phyloP scores from a whole-genome alignment of 1,140 invertebrate genomes.

The Pectinophora gossypiella region DNA sequence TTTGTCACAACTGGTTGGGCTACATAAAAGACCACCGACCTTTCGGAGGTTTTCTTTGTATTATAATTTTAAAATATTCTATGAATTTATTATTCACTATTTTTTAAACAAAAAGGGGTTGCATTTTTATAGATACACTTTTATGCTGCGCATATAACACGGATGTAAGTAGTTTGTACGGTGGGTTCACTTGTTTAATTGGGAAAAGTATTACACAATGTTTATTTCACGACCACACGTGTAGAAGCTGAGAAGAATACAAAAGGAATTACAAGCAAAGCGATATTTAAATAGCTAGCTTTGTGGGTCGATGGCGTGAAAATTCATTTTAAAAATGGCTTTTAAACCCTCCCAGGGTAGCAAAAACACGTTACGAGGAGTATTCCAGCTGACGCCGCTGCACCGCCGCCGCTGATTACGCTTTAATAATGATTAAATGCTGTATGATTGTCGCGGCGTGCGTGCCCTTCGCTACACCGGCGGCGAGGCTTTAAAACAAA shows the following conservation, averaged over 20 bases:
- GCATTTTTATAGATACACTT: too few species aligned
- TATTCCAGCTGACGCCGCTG: slow-evolving; percentile 56
- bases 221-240: too few species aligned
- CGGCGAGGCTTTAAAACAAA: slow-evolving; percentile 11
- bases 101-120: neutral
- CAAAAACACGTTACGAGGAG: slow-evolving; percentile 37
- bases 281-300: neutral
- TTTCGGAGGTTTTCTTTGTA: slow-evolving; percentile 49
- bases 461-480: slow-evolving; percentile 21
- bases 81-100: slow-evolving; percentile 13
- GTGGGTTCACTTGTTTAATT: too few species aligned
- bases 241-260: too few species aligned
- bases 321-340: slow-evolving; percentile 20
- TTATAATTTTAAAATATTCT: slow-evolving; percentile 48
- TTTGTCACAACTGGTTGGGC: slow-evolving; percentile 65
- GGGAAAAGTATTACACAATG: too few species aligned
- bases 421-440: slow-evolving; percentile 73
- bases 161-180: too few species aligned
- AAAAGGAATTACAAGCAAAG: neutral
- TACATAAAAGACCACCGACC: slow-evolving; percentile 56
- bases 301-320: neutral
- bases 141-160: too few species aligned
- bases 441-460: slow-evolving; percentile 61
- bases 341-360: slow-evolving; percentile 15
- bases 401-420: slow-evolving; percentile 52